A percentile compares a stretch with the other conserved stretches of the same genome.
These are phyloP conservation scores for Hiodon tergisus DNA, from an alignment of 2,113 vertebrate species.

Conservation along the genomic window DNA sequence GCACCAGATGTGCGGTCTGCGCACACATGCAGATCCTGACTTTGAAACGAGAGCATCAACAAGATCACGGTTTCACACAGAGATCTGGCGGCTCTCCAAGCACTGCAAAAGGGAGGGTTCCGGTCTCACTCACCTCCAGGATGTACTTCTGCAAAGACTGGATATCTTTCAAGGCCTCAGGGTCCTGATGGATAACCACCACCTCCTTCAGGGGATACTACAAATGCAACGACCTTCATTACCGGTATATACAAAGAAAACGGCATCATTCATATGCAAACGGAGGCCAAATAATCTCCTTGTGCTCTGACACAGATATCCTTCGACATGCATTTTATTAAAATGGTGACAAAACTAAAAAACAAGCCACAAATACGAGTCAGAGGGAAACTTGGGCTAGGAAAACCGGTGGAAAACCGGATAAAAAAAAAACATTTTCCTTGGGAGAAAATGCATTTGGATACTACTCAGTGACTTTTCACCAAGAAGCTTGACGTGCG, in stretches of 20 bases:
- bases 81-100: neutral
- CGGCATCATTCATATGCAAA: constrained; percentile 8
- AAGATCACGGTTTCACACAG: too few relatives aligned
- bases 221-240: constrained; percentile 26
- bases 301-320: constrained; percentile 1
- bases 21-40: too few relatives aligned
- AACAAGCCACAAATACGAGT: neutral
- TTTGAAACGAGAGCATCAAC: too few relatives aligned
- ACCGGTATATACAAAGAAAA: neutral
- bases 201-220: constrained; percentile 97
- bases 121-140: constrained; percentile 74
- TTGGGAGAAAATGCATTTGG: neutral
- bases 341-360: neutral
- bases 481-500: neutral
- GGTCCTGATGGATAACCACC: constrained; percentile 89
- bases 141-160: constrained; percentile 88
- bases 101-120: neutral
- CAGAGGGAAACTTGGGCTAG: neutral
- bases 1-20: too few relatives aligned
- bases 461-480: neutral
- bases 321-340: constrained; percentile 1
- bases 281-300: neutral
- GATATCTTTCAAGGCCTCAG: constrained; percentile 80
- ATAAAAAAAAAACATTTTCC: neutral
- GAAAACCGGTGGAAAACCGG: constrained; percentile 1